Conservation (phyloP, 2,797 vertebrate genomes). For the Anas bernieri region DNA sequence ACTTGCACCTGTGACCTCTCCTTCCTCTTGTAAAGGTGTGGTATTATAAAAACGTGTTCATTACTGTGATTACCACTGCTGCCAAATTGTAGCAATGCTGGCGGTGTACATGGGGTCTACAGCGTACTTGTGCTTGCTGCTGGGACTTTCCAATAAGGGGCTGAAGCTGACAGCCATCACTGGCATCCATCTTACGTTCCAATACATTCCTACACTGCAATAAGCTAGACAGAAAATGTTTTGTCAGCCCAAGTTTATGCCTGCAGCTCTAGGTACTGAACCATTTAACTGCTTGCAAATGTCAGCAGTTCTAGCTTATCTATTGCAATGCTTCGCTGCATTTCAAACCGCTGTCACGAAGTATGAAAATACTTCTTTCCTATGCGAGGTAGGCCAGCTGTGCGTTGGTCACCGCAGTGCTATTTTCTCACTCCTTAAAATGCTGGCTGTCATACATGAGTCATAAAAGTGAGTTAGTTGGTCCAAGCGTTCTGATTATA, state of each 20-base stretch:
- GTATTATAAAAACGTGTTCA: not conserved
- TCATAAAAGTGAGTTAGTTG: not conserved
- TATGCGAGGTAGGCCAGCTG: not conserved
- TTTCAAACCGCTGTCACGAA: not conserved
- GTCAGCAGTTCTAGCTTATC: constrained; percentile 24
- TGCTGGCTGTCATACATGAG: not conserved
- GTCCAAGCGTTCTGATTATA: not conserved
- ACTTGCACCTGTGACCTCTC: not conserved
- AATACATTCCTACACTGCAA: not conserved
- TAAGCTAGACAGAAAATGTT: not conserved
- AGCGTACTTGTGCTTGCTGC: not conserved
- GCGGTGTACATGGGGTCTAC: not conserved
- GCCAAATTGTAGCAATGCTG: not conserved
- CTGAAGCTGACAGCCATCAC: not conserved
- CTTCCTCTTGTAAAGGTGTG: not conserved
- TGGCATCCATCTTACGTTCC: not conserved
- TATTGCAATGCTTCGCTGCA: not conserved
- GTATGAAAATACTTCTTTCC: not conserved
- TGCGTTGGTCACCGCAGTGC: not conserved
- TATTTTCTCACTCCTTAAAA: not conserved
- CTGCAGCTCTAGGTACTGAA: not conserved
- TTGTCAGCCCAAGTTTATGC: not conserved
- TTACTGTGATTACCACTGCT: not conserved
- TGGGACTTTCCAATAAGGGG: not conserved
- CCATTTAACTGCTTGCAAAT: not conserved